Evolutionary conservation across 2,113 vertebrate genomes (phyloP), one percentile per base, ranked within the genome.

Genomic region (Mungos mungo): DNA sequence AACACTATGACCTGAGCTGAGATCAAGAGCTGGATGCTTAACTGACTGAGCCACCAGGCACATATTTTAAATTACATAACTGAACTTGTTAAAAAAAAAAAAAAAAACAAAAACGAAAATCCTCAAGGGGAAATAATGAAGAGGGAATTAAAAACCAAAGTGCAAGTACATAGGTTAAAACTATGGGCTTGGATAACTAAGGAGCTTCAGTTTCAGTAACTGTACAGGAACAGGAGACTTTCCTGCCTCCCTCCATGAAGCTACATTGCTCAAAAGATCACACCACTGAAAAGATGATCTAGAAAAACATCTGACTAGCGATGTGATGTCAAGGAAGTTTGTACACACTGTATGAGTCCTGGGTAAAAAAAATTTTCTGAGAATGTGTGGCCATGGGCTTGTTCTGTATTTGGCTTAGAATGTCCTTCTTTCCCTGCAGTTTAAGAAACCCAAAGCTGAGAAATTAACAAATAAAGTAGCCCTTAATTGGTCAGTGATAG

Each of bases 21-120:
- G 57, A 60, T 25, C 57, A 60, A 23, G 57, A 60, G 21, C 57
- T 60, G 57, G 57, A 60, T 9, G 57, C 57, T 60, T 60, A 60
- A 60, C 57, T 60, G 57, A 60, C 57, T 60, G 57, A 60, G 57
- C 19, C 21, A 60, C 57, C 57, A 60, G 21, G 57, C 57, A 60
- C 21, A 10, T 76, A 68, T 57, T 96, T 81, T 77, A 77, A 96
- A 57, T 82, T 25, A 25, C 16, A 65, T 76, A 90, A 31, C 25
- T 83, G 68, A 90, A 11, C 23, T 93, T 90, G 13, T 89, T 57
- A 21, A 3, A 66, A 74, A 76, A 74, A 27, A 50, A 88, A 93
- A 90, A 91, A 86, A 41, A 54, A n/a, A n/a, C n/a, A n/a, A 15
- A 33, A 94, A 92, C 68, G 60, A 95, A 96, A 92, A 52, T 54